These are phyloP conservation scores for Adelosebastes latens DNA, from an alignment of 2,797 vertebrate genomes.

Conservation along the genomic window DNA sequence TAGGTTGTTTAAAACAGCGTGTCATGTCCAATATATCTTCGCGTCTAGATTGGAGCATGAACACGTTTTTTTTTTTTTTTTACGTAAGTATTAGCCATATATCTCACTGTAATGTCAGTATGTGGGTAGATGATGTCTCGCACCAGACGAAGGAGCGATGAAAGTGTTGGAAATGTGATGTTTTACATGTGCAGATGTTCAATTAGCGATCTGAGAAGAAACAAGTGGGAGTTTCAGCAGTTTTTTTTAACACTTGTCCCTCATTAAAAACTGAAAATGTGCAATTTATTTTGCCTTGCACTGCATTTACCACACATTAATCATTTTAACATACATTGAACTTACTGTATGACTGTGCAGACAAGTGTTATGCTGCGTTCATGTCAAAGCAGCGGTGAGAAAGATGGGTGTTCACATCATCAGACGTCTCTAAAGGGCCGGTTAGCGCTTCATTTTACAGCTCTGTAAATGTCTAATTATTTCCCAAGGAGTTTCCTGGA, in stretches of 20 bases:
- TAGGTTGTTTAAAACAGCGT: slow-evolving; percentile 49
- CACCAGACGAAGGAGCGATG: neutral
- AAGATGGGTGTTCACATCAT: neutral
- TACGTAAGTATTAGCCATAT: neutral
- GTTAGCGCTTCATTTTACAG: neutral
- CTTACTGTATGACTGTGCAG: neutral
- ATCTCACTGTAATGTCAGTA: neutral
- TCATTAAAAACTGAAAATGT: slow-evolving; percentile 3
- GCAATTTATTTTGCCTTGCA: neutral
- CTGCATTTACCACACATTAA: neutral
- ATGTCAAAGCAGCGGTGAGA: neutral
- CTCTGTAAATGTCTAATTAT: neutral
- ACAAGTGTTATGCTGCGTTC: neutral
- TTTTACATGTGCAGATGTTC: slow-evolving; percentile 7
- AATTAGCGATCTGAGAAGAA: slow-evolving; percentile 26
- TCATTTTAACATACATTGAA: neutral
- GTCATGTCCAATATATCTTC: slow-evolving; percentile 45
- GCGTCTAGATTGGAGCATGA: slow-evolving; percentile 16
- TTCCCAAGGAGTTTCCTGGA: neutral
- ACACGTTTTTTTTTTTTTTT: neutral
- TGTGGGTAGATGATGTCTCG: slow-evolving; percentile 16
- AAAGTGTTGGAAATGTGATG: slow-evolving; percentile 11
- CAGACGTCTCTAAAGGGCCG: neutral
- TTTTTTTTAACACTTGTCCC: neutral
- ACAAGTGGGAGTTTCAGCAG: neutral